Percentiles rank a stretch among this genome's conserved stretches.
Conservation (phyloP, 2,113 vertebrate genomes). For the Strix aluco region DNA sequence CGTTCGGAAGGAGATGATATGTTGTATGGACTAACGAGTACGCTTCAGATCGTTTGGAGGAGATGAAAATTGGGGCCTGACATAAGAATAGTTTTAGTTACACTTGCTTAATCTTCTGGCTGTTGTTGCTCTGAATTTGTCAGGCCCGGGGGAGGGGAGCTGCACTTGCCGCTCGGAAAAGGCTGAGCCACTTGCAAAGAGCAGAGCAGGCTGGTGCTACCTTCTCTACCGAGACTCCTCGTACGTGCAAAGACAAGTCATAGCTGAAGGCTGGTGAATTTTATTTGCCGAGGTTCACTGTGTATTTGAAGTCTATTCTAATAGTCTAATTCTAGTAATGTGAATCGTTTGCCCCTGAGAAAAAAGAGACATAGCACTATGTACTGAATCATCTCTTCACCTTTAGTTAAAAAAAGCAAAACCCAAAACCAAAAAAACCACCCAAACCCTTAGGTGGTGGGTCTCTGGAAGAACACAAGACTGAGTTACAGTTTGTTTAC, state of each 20-base stretch:
- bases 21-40: background rate
- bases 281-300: conserved; percentile 12
- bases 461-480: conserved; percentile 50
- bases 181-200: background rate
- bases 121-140: conserved; percentile 9
- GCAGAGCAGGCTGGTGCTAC: background rate
- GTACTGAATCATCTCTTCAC: conserved; percentile 64
- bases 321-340: conserved; percentile 8
- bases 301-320: conserved; percentile 24
- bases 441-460: conserved; percentile 55
- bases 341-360: conserved; percentile 26
- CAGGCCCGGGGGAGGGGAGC: background rate
- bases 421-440: background rate
- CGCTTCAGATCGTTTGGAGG: background rate
- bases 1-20: background rate
- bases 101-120: conserved; percentile 33
- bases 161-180: accelerated
- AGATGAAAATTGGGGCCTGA: conserved; percentile 34
- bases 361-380: background rate
- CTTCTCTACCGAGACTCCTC: background rate
- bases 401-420: conserved; percentile 49
- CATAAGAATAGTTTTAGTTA: conserved; percentile 47
- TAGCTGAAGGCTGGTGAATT: background rate
- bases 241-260: conserved; percentile 1
- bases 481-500: conserved; percentile 80